These are phyloP conservation scores for Chironomus striatipennis DNA, from an alignment of 1,140 invertebrate species.

Conservation along the genomic window DNA sequence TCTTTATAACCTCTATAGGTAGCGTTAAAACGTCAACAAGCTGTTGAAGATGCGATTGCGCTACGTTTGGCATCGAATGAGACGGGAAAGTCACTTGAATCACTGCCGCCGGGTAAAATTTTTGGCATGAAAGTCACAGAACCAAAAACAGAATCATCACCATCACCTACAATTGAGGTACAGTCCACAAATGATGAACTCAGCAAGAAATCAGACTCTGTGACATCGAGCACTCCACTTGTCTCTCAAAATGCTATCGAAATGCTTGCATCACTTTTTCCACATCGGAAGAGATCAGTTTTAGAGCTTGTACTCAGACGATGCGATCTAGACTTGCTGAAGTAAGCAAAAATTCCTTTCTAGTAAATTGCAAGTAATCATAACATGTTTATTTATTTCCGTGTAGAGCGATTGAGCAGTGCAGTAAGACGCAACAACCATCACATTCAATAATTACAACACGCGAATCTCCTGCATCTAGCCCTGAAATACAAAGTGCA, in stretches of 20 bases:
- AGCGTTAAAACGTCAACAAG: slow-evolving; percentile 93
- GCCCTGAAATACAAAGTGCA: slow-evolving; percentile 1
- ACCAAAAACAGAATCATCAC: slow-evolving; percentile 39
- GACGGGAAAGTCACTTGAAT: slow-evolving; percentile 68
- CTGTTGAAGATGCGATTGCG: slow-evolving; percentile 93
- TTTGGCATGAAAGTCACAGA: slow-evolving; percentile 73
- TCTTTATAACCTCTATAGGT: slow-evolving; percentile 53
- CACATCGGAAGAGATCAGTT: slow-evolving; percentile 75
- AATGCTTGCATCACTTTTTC: slow-evolving; percentile 77
- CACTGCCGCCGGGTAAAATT: slow-evolving; percentile 84
- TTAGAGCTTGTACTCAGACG: slow-evolving; percentile 77
- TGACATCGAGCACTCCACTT: slow-evolving; percentile 25
- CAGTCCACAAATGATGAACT: slow-evolving; percentile 34
- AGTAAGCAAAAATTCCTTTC: slow-evolving; percentile 32
- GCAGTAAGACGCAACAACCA: slow-evolving; percentile 29
- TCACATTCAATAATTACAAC: slow-evolving; percentile 16
- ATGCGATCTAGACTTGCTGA: slow-evolving; percentile 77
- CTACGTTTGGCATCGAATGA: slow-evolving; percentile 82
- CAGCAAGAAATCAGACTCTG: slow-evolving; percentile 19
- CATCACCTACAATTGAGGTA: slow-evolving; percentile 34
- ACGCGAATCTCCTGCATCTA: slow-evolving; percentile 25
- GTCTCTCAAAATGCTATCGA: slow-evolving; percentile 62
- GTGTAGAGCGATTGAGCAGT: slow-evolving; percentile 35
- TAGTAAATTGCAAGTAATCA: background rate
- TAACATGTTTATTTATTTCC: background rate